Evolutionary conservation across 2,797 vertebrate genomes (phyloP).

Genomic region (Graptemys geographica): DNA sequence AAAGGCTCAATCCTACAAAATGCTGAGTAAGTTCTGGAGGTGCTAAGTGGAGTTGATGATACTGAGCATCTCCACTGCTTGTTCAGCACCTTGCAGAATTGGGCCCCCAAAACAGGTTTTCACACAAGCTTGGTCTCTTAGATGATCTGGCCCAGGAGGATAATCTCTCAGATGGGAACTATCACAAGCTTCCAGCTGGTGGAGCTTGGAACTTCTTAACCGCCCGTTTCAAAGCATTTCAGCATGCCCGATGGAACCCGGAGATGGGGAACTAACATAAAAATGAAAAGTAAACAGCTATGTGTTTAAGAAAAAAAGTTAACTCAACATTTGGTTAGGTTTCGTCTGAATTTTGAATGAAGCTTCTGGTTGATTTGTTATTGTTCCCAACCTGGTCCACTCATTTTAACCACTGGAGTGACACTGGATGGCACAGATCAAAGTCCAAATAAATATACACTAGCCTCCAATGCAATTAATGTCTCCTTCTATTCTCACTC

Average conservation of each 20-base stretch:
- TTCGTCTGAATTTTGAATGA: not conserved
- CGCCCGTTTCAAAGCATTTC: constrained; percentile 3
- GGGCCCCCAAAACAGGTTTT: not conserved
- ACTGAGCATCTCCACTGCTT: not conserved
- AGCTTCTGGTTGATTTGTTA: not conserved
- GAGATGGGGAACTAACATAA: not conserved
- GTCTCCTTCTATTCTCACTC: constrained; percentile 10
- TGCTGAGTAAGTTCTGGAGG: not conserved
- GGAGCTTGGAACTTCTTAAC: not conserved
- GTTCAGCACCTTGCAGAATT: not conserved
- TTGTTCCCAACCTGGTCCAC: constrained; percentile 1
- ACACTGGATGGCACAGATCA: not conserved
- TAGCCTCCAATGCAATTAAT: not conserved
- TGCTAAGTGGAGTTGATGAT: not conserved
- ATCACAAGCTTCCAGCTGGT: not conserved
- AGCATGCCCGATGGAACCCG: not conserved
- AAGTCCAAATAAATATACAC: not conserved
- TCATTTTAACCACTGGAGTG: not conserved
- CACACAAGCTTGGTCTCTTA: not conserved
- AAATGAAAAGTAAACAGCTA: not conserved
- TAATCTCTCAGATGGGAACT: not conserved
- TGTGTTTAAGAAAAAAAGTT: not conserved
- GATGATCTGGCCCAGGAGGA: not conserved
- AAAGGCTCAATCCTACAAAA: not conserved
- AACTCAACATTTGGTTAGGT: not conserved